These are phyloP conservation scores for Takifugu bimaculatus DNA, from an alignment of 2,113 vertebrate genomes.

Conservation along the genomic window DNA sequence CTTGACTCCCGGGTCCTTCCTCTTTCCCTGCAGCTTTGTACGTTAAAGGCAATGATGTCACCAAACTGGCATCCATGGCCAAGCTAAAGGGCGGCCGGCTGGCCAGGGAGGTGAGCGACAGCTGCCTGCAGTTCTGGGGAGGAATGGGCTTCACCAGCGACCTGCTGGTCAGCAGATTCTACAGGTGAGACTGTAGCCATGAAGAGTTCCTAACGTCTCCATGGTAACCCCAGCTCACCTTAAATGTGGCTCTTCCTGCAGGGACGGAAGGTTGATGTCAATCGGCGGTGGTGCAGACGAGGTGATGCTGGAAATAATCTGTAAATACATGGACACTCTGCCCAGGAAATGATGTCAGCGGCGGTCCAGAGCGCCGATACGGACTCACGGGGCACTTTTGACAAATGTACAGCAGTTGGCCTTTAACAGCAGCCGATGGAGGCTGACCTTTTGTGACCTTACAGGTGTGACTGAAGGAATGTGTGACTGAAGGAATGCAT, in stretches of 20 bases:
- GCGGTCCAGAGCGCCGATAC: not conserved
- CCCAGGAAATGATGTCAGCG: conserved; percentile 68
- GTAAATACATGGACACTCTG: conserved; percentile 81
- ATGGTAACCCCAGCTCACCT: not conserved
- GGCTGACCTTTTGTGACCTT: not conserved
- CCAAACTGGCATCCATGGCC: conserved; percentile 85
- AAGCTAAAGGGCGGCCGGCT: conserved; percentile 84
- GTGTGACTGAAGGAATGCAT: not conserved
- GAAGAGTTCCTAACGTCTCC: not conserved
- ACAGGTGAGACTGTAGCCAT: conserved; percentile 74
- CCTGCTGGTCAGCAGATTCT: conserved; percentile 82
- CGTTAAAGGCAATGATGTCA: conserved; percentile 81
- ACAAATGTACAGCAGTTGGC: no score
- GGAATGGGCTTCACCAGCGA: conserved; percentile 89
- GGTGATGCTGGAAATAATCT: conserved; percentile 84
- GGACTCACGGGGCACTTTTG: no score
- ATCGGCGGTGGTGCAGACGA: conserved; percentile 80
- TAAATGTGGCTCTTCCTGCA: conserved; percentile 36
- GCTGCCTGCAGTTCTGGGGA: conserved; percentile 89
- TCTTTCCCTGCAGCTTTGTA: conserved; percentile 69
- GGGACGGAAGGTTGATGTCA: conserved; percentile 77
- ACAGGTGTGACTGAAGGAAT: not conserved
- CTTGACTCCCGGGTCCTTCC: not conserved
- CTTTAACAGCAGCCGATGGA: no score
- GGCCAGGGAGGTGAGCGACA: conserved; percentile 76